phyloP scores from a whole-genome alignment of 1,140 invertebrate species.

The Lycorma delicatula region DNA sequence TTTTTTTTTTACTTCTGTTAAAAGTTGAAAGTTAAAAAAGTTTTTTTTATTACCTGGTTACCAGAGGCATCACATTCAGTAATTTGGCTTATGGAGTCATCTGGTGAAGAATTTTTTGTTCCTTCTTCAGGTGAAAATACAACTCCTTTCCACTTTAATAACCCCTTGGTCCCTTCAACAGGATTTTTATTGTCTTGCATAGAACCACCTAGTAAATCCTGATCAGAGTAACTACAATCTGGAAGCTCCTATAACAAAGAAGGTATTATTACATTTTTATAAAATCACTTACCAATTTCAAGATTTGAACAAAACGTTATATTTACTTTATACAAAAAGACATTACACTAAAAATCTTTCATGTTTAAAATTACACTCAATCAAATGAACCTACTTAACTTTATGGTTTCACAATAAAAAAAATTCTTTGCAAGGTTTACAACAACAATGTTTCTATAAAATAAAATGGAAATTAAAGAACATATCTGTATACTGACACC shows the following conservation, averaged over 20 bases:
- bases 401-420: too few species aligned
- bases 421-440: too few species aligned
- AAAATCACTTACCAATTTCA: too few species aligned
- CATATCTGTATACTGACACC: too few species aligned
- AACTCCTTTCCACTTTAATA: conserved; percentile 68
- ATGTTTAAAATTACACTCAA: too few species aligned
- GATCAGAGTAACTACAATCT: conserved; percentile 34
- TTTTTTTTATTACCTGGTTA: conserved; percentile 9
- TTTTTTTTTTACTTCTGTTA: background rate
- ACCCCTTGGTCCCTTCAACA: conserved; percentile 41
- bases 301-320: too few species aligned
- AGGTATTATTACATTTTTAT: background rate
- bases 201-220: conserved; percentile 29
- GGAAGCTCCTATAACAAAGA: conserved; percentile 38
- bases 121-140: conserved; percentile 56
- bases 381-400: too few species aligned
- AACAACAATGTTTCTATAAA: too few species aligned
- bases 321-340: too few species aligned
- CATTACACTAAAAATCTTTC: too few species aligned
- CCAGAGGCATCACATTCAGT: background rate
- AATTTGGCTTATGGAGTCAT: conserved; percentile 17
- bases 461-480: too few species aligned
- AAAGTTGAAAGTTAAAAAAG: too few species aligned
- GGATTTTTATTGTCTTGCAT: conserved; percentile 27
- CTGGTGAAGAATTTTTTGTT: conserved; percentile 22